Percentiles rank a stretch among this genome's conserved stretches.
These are phyloP conservation scores for Hymenopus coronatus DNA, from an alignment of 2,888 invertebrate genomes.

Conservation along the genomic window DNA sequence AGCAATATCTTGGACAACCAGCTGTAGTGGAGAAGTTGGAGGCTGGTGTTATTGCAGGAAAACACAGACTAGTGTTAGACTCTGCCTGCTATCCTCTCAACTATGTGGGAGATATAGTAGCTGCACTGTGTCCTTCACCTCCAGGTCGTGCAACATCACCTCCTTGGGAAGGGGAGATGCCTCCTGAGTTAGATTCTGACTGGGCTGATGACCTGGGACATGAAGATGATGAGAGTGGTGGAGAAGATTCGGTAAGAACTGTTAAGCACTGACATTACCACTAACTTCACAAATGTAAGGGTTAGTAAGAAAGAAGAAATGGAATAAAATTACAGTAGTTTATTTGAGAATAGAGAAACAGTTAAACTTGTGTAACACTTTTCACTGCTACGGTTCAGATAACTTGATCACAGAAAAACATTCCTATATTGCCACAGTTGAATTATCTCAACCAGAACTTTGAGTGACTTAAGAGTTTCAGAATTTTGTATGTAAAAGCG, in stretches of 20 bases:
- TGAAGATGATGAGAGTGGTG: constrained; percentile 90
- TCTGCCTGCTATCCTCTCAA: constrained; percentile 81
- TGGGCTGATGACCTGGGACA: constrained; percentile 80
- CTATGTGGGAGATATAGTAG: constrained; percentile 76
- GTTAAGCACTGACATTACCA: neutral
- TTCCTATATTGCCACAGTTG: too few relatives aligned
- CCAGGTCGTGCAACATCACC: constrained; percentile 57
- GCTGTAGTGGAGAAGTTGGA: constrained; percentile 57
- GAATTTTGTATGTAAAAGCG: too few relatives aligned
- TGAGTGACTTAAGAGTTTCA: too few relatives aligned
- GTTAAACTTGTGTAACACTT: too few relatives aligned
- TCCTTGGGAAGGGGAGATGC: constrained; percentile 78
- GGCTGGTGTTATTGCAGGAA: constrained; percentile 47
- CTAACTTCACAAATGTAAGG: neutral
- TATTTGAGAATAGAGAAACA: too few relatives aligned
- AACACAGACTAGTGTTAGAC: constrained; percentile 58
- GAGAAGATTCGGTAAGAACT: constrained; percentile 70
- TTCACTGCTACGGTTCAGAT: too few relatives aligned
- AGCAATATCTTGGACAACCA: constrained; percentile 56
- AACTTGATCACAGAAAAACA: too few relatives aligned
- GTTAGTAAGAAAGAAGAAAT: too few relatives aligned
- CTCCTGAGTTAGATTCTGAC: constrained; percentile 74
- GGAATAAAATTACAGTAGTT: too few relatives aligned
- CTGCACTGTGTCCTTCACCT: constrained; percentile 51
- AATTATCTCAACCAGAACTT: too few relatives aligned